These are phyloP conservation scores for Ceuthmochares aereus DNA, from an alignment of 2,113 vertebrate genomes.

Conservation along the genomic window DNA sequence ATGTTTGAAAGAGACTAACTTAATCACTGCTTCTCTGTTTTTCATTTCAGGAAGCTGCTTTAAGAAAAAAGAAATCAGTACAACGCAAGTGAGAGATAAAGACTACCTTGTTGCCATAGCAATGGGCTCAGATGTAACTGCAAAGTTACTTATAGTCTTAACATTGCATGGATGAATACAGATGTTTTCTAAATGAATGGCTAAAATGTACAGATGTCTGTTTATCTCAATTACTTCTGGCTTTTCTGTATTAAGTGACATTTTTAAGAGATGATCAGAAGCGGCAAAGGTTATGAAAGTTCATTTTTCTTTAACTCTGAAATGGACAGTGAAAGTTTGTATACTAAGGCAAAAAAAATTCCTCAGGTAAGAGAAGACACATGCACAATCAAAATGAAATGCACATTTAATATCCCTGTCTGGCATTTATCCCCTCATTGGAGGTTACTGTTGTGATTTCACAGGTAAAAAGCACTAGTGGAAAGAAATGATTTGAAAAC, in stretches of 20 bases:
- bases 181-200: slow-evolving; percentile 54
- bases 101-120: slow-evolving; percentile 22
- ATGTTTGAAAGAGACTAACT: background rate
- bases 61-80: slow-evolving; percentile 57
- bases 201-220: slow-evolving; percentile 29
- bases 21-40: slow-evolving; percentile 56
- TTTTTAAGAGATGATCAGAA: slow-evolving; percentile 12
- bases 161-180: slow-evolving; percentile 47
- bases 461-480: background rate
- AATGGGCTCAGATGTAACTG: slow-evolving; percentile 31
- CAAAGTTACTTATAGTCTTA: slow-evolving; percentile 58
- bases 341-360: background rate
- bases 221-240: slow-evolving; percentile 33
- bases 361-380: background rate
- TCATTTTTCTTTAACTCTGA: slow-evolving; percentile 16
- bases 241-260: background rate
- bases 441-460: background rate
- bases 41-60: slow-evolving; percentile 75
- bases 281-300: slow-evolving; percentile 17
- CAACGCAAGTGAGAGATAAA: slow-evolving; percentile 57
- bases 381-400: background rate
- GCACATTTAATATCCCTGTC: background rate
- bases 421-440: slow-evolving; percentile 2
- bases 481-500: background rate
- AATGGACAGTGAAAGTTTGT: background rate